Evolutionary conservation across 2,797 vertebrate species (phyloP), one percentile per base, ranked within the genome.

Genomic region (Scomberomorus guttatus): DNA sequence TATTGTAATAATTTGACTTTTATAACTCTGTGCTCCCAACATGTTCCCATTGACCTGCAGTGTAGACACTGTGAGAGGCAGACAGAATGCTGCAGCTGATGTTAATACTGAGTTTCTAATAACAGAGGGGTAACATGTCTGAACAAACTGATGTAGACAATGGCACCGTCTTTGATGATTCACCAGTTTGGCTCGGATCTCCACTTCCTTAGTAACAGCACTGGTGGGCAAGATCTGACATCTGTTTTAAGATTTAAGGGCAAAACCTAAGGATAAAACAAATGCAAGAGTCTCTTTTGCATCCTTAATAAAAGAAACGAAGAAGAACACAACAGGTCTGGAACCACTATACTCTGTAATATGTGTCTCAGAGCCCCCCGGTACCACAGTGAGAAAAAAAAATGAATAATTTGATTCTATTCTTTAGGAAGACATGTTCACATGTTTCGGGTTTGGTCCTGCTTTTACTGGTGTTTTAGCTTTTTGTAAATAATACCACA

Each of bases 101-200:
- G 60, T 82, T 85, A 80, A 86, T 81, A 59, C 39, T 17, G 25
- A 75, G 32, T 79, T 82, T 87, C 70, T 87, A 88, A 82, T 80
- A 86, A 85, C 77, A 90, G 55, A 71, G 61, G 22, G 39, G 46
- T 54, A 84, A 87, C 85, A 82, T 88, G 93, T 92, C 92, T 89
- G 86, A 87, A 87, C 89, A 87, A 32, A 80, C 80, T 34, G 52
- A 74, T 59, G 68, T 14, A 86, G 65, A 90, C 69, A 83, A 83
- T 77, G 54, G 65, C 39, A 68, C 12, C 6, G 66, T 73, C 82
- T 88, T 63, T 87, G 84, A 91, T 92, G 90, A 92, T 37, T 93
- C 90, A 93, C n/a, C 80, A 52, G 72, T 75, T 82, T 79, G 76
- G 76, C 66, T 68, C 50, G 62, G 61, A 37, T 58, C 17, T 66